A percentile compares a stretch with the other conserved stretches of the same genome.
Evolutionary conservation across 2,113 vertebrate species (phyloP).

Genomic region (Dipodomys stephensi): DNA sequence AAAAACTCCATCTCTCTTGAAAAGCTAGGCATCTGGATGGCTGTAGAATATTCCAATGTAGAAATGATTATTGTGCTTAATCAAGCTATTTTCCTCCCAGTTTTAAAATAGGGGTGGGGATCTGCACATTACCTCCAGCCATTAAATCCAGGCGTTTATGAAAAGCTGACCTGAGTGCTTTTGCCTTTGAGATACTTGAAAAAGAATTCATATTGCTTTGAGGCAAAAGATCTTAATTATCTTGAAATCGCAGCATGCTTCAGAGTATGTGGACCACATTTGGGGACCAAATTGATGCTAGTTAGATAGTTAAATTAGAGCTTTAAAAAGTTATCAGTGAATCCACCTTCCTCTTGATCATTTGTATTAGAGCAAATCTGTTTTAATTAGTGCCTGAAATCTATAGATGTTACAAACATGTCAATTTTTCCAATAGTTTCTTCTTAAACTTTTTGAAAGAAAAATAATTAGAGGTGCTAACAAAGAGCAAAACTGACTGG

Average conservation of each 20-base stretch:
- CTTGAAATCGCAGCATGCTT: not conserved
- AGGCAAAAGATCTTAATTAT: conserved; percentile 37
- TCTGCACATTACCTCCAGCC: not conserved
- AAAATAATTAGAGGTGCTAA: conserved; percentile 66
- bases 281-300: not conserved
- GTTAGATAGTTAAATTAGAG: conserved; percentile 52
- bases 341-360: not conserved
- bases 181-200: conserved; percentile 32
- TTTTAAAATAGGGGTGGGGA: not conserved
- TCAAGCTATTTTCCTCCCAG: not conserved
- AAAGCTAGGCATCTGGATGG: not conserved
- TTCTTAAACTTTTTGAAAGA: conserved; percentile 57
- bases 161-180: conserved; percentile 33
- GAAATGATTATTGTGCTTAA: not conserved
- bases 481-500: conserved; percentile 61
- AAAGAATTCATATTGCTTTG: not conserved
- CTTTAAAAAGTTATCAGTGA: conserved; percentile 5
- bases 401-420: conserved; percentile 34
- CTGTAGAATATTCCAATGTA: not conserved
- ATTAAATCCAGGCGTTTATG: not conserved
- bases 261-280: not conserved
- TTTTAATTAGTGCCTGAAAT: conserved; percentile 66
- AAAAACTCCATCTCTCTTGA: not conserved
- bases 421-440: conserved; percentile 54
- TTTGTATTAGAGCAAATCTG: not conserved